Percentiles rank a stretch among this genome's conserved stretches.
phyloP scores from a whole-genome alignment of 1,140 invertebrate genomes.

The Aplysia californica region DNA sequence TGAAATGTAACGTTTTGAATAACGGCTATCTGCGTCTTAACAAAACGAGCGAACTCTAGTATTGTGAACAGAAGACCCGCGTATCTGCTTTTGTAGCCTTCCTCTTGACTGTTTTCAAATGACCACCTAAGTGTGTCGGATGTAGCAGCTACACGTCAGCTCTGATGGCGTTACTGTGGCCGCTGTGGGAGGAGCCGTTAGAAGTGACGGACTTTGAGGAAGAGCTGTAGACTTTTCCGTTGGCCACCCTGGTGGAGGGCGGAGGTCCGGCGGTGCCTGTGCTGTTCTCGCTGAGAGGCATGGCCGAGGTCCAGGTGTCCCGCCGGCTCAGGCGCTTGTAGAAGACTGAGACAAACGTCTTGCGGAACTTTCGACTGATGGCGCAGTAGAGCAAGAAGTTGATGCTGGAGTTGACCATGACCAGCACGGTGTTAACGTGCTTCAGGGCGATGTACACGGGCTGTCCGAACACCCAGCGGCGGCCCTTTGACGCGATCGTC shows the following conservation, averaged over 20 bases:
- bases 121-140: neutral
- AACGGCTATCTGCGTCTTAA: too few relatives aligned
- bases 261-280: conserved; percentile 25
- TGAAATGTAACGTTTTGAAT: too few relatives aligned
- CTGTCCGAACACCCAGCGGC: conserved; percentile 28
- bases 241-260: conserved; percentile 4
- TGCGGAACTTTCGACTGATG: conserved; percentile 93
- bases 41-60: too few relatives aligned
- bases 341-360: conserved; percentile 28
- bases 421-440: conserved; percentile 80
- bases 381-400: conserved; percentile 98
- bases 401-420: conserved; percentile 94
- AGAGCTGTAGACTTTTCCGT: conserved; percentile 33
- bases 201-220: conserved; percentile 6
- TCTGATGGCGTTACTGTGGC: neutral
- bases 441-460: conserved; percentile 32
- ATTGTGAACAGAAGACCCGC: too few relatives aligned
- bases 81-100: too few relatives aligned
- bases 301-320: conserved; percentile 35
- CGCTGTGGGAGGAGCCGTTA: conserved; percentile 6
- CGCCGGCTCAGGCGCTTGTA: conserved; percentile 27
- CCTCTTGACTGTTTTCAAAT: too few relatives aligned
- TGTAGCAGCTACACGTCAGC: conserved; percentile 12
- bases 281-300: conserved; percentile 38
- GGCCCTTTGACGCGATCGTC: conserved; percentile 38